Evolutionary conservation across 2,888 invertebrate genomes (phyloP).

Genomic region (Cosmia trapezina): DNA sequence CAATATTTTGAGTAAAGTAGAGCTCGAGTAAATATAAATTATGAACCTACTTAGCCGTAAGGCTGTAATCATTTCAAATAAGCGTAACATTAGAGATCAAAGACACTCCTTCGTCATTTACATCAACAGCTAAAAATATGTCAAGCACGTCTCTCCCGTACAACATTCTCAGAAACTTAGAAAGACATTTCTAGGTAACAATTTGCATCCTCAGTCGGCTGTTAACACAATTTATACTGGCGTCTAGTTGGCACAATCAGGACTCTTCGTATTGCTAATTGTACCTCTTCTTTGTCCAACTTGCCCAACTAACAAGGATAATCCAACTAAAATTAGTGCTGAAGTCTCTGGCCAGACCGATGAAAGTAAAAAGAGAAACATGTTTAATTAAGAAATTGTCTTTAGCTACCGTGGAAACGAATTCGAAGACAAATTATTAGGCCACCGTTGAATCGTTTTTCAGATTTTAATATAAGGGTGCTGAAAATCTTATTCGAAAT

Average conservation of each 20-base stretch:
- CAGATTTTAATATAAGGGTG: background rate
- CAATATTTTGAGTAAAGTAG: too few relatives aligned
- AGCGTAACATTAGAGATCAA: background rate
- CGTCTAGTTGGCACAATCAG: conserved; percentile 79
- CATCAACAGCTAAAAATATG: conserved; percentile 22
- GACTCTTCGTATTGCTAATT: conserved; percentile 83
- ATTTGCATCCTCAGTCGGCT: conserved; percentile 66
- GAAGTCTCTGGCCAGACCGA: conserved; percentile 53
- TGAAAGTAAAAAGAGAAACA: conserved; percentile 40
- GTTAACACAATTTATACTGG: conserved; percentile 82
- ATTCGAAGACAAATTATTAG: conserved; percentile 16
- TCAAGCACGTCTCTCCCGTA: conserved; percentile 15
- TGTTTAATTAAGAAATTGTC: conserved; percentile 34
- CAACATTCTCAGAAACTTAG: conserved; percentile 33
- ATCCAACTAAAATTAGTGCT: conserved; percentile 69
- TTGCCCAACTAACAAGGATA: conserved; percentile 73
- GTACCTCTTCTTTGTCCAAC: conserved; percentile 77
- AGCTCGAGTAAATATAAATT: too few relatives aligned
- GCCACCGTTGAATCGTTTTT: background rate
- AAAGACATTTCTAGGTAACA: conserved; percentile 62
- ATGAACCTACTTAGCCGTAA: too few relatives aligned
- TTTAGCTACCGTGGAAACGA: conserved; percentile 6
- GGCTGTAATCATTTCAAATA: too few relatives aligned
- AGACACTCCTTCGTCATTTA: conserved; percentile 1
- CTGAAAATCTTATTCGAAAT: background rate